These are phyloP conservation scores for Aythya baeri DNA, from an alignment of 2,113 vertebrate species.

Conservation along the genomic window DNA sequence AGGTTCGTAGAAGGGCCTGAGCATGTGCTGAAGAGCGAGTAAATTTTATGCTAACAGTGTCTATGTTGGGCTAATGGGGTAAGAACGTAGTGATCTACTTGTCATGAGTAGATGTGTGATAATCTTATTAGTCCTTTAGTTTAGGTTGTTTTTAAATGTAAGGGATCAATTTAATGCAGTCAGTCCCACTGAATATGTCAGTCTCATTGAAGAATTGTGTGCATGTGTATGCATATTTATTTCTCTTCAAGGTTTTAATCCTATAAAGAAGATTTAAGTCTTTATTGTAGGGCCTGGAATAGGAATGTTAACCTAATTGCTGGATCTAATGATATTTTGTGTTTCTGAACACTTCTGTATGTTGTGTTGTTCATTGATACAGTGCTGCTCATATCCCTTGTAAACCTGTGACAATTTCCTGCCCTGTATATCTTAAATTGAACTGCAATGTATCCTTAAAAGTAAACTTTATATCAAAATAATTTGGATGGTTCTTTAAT, in stretches of 20 bases:
- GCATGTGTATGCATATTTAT: not conserved
- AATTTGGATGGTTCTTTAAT: not conserved
- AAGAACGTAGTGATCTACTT: not conserved
- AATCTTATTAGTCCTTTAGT: not conserved
- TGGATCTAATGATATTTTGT: not conserved
- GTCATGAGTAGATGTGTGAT: not conserved
- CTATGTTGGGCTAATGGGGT: not conserved
- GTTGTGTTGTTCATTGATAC: not conserved
- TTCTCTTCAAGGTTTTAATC: not conserved
- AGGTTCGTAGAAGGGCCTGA: not conserved
- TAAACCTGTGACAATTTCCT: not conserved
- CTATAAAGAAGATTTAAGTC: not conserved
- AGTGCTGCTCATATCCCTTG: not conserved
- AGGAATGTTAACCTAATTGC: not conserved
- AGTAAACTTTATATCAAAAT: not conserved
- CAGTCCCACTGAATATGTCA: not conserved
- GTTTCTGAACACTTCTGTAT: not conserved
- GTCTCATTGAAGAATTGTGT: not conserved
- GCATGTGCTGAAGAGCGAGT: not conserved
- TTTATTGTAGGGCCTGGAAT: not conserved
- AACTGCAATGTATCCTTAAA: not conserved
- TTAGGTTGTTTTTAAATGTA: not conserved
- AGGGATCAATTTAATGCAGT: no score
- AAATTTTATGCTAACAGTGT: not conserved
- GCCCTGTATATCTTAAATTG: not conserved